phyloP scores from a whole-genome alignment of 2,113 vertebrate species.

The Notothenia rossii region DNA sequence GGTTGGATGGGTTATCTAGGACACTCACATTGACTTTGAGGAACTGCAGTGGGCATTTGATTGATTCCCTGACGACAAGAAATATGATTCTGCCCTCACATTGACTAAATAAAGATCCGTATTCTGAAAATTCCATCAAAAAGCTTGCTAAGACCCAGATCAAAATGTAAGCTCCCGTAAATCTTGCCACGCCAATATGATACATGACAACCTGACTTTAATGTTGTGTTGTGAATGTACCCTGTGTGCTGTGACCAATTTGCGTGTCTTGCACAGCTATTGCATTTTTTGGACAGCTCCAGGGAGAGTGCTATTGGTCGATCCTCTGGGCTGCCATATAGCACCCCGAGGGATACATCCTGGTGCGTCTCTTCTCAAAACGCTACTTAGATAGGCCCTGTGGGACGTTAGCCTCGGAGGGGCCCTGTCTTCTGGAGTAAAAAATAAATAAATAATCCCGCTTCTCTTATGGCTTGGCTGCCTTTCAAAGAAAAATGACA shows the following conservation, averaged over 20 bases:
- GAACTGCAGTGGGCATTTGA: constrained; percentile 22
- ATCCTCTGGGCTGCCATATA: constrained; percentile 61
- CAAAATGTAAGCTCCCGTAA: constrained; percentile 21
- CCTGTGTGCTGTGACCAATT: constrained; percentile 37
- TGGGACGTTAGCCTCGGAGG: constrained; percentile 62
- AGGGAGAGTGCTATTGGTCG: constrained; percentile 41
- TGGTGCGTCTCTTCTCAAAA: constrained; percentile 65
- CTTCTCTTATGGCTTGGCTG: constrained; percentile 43
- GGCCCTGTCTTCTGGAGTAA: constrained; percentile 50
- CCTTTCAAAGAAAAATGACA: constrained; percentile 42
- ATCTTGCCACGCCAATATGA: constrained; percentile 8
- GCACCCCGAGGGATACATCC: constrained; percentile 59
- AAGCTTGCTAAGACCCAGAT: constrained; percentile 25
- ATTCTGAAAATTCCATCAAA: not conserved
- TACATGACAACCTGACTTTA: constrained; percentile 34
- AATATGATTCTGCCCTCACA: not conserved
- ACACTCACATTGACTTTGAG: constrained; percentile 34
- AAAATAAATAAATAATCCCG: constrained; percentile 3
- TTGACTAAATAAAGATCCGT: constrained; percentile 1
- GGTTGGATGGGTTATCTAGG: constrained; percentile 32
- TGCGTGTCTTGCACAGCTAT: constrained; percentile 36
- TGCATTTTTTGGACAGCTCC: constrained; percentile 42
- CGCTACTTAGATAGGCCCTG: constrained; percentile 62
- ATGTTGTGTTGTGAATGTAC: constrained; percentile 39
- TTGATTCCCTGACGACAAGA: constrained; percentile 45